phyloP scores from a whole-genome alignment of 2,888 invertebrate species.

The Yponomeuta cagnagella region DNA sequence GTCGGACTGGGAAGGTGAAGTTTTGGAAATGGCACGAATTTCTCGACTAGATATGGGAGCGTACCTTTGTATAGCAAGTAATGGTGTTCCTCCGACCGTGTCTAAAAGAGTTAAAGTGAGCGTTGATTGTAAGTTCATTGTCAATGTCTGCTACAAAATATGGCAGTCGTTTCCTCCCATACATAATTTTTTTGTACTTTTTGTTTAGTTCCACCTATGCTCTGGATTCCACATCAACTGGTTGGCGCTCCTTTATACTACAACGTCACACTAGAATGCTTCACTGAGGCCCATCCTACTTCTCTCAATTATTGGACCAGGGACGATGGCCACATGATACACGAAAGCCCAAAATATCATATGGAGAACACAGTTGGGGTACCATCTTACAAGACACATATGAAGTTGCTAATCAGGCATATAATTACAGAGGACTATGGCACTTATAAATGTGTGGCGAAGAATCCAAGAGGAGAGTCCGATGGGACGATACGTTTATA shows the following conservation, averaged over 20 bases:
- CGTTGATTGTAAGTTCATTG: slow-evolving; percentile 91
- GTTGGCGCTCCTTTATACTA: slow-evolving; percentile 90
- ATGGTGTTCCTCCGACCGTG: slow-evolving; percentile 92
- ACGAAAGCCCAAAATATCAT: slow-evolving; percentile 88
- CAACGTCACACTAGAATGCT: slow-evolving; percentile 90
- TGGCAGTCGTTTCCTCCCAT: neutral
- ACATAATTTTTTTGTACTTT: too few species aligned
- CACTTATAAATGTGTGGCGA: slow-evolving; percentile 90
- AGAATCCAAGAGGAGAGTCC: slow-evolving; percentile 93
- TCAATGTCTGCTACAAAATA: neutral
- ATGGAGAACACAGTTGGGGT: slow-evolving; percentile 81
- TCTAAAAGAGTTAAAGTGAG: slow-evolving; percentile 95
- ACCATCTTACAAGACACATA: slow-evolving; percentile 90
- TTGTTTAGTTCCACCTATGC: slow-evolving; percentile 89
- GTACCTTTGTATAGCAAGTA: slow-evolving; percentile 93
- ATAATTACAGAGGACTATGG: slow-evolving; percentile 89
- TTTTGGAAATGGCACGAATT: slow-evolving; percentile 87
- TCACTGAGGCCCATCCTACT: slow-evolving; percentile 93
- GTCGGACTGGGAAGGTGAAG: slow-evolving; percentile 88
- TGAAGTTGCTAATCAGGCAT: slow-evolving; percentile 87
- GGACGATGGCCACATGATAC: slow-evolving; percentile 92
- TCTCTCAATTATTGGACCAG: slow-evolving; percentile 94
- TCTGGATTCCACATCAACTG: slow-evolving; percentile 93
- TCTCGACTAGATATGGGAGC: slow-evolving; percentile 94
- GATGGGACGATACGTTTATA: slow-evolving; percentile 92